Conservation (phyloP, 1,140 invertebrate species). For the Drosophila teissieri region DNA sequence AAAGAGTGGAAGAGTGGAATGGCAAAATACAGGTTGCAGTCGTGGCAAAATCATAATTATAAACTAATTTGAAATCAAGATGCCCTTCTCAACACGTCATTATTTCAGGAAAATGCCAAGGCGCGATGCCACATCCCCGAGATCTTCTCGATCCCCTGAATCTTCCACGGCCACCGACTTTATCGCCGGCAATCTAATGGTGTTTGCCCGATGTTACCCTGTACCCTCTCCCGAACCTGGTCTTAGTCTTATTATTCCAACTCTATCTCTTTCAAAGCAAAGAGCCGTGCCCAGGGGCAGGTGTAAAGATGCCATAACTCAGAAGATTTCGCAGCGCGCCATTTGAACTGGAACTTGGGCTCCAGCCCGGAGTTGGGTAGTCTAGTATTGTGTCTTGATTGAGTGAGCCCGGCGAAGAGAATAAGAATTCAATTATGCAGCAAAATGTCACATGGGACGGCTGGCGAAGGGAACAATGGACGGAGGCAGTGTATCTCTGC, state of each 20-base stretch:
- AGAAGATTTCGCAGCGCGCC: slow-evolving; percentile 45
- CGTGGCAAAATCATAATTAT: slow-evolving; percentile 67
- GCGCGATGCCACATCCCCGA: slow-evolving; percentile 8
- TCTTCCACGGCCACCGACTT: slow-evolving; percentile 20
- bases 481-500: slow-evolving; percentile 2
- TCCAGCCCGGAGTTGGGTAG: slow-evolving; percentile 7
- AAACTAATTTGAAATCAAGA: slow-evolving; percentile 74
- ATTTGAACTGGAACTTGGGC: slow-evolving; percentile 47
- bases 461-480: slow-evolving; percentile 34
- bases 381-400: slow-evolving; percentile 42
- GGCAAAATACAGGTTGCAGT: slow-evolving; percentile 42
- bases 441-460: slow-evolving; percentile 71
- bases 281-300: slow-evolving; percentile 54
- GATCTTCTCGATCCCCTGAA: slow-evolving; percentile 1
- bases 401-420: slow-evolving; percentile 37
- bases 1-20: slow-evolving; percentile 16
- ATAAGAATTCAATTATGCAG: slow-evolving; percentile 81
- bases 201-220: slow-evolving; percentile 45
- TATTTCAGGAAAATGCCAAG: slow-evolving; percentile 57
- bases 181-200: slow-evolving; percentile 64
- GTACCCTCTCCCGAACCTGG: not conserved
- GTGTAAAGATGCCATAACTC: slow-evolving; percentile 76
- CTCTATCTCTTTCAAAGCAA: slow-evolving; percentile 39
- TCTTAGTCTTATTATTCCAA: slow-evolving; percentile 26
- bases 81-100: slow-evolving; percentile 73